phyloP scores from a whole-genome alignment of 2,113 vertebrate species.

The Myrmecobius fasciatus region DNA sequence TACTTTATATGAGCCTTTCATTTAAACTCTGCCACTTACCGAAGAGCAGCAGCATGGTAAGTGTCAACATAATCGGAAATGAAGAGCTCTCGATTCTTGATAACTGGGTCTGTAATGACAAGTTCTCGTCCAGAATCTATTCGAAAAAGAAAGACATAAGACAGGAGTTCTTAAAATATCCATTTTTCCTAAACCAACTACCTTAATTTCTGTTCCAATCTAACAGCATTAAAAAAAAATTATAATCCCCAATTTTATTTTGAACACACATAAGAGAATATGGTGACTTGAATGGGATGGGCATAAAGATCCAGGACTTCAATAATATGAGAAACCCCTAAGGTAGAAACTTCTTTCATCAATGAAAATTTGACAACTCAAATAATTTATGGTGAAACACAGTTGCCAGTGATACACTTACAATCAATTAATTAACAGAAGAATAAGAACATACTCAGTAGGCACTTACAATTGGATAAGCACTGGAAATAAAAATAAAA shows the following conservation, averaged over 20 bases:
- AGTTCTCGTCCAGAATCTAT: slow-evolving; percentile 97
- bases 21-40: slow-evolving; percentile 81
- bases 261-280: not conserved
- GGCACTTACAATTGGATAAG: not conserved
- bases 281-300: not conserved
- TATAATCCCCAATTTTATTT: not conserved
- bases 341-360: not conserved
- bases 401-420: not conserved
- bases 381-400: not conserved
- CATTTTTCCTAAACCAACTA: not conserved
- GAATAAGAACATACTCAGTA: not conserved
- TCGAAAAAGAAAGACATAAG: slow-evolving; percentile 45
- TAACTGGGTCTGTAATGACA: slow-evolving; percentile 98
- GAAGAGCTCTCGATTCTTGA: slow-evolving; percentile 98
- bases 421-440: no score
- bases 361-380: not conserved
- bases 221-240: not conserved
- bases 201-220: not conserved
- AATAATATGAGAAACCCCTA: not conserved
- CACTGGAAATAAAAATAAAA: not conserved
- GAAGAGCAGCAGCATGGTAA: slow-evolving; percentile 97
- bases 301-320: not conserved
- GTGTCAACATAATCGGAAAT: slow-evolving; percentile 99
- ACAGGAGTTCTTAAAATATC: slow-evolving; percentile 18
- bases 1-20: not conserved